Conservation (phyloP, 2,797 vertebrate species). For the Pseudopleuronectes americanus region DNA sequence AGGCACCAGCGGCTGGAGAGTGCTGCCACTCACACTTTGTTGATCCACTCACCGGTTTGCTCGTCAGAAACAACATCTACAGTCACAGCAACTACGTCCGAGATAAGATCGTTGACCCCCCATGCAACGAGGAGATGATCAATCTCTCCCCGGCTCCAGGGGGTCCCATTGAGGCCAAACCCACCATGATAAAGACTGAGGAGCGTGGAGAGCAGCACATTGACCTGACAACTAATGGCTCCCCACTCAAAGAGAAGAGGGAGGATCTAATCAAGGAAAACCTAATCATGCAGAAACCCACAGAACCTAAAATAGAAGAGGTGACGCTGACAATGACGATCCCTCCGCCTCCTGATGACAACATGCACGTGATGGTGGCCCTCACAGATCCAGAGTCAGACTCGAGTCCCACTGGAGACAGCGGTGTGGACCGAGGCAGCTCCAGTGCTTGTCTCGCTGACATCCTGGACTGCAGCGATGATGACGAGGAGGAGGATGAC, state of each 20-base stretch:
- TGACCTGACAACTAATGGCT: slow-evolving; percentile 53
- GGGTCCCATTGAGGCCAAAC: slow-evolving; percentile 74
- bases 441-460: slow-evolving; percentile 82
- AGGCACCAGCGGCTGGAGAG: slow-evolving; percentile 63
- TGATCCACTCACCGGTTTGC: slow-evolving; percentile 83
- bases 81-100: slow-evolving; percentile 68
- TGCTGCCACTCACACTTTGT: slow-evolving; percentile 83
- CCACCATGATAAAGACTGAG: slow-evolving; percentile 46
- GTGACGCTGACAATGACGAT: slow-evolving; percentile 37
- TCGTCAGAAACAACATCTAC: slow-evolving; percentile 78
- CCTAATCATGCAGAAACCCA: slow-evolving; percentile 43
- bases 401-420: slow-evolving; percentile 49
- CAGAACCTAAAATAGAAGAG: slow-evolving; percentile 66
- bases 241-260: slow-evolving; percentile 48
- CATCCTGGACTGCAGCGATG: slow-evolving; percentile 85
- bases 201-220: slow-evolving; percentile 66
- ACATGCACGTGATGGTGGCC: slow-evolving; percentile 63
- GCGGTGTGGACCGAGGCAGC: slow-evolving; percentile 74
- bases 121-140: slow-evolving; percentile 72
- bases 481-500: slow-evolving; percentile 75
- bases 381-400: slow-evolving; percentile 76
- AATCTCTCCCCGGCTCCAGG: slow-evolving; percentile 77
- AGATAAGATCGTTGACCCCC: slow-evolving; percentile 72
- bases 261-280: slow-evolving; percentile 62
- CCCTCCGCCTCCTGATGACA: slow-evolving; percentile 64